phyloP scores from a whole-genome alignment of 2,888 invertebrate genomes.

The Icerya purchasi region DNA sequence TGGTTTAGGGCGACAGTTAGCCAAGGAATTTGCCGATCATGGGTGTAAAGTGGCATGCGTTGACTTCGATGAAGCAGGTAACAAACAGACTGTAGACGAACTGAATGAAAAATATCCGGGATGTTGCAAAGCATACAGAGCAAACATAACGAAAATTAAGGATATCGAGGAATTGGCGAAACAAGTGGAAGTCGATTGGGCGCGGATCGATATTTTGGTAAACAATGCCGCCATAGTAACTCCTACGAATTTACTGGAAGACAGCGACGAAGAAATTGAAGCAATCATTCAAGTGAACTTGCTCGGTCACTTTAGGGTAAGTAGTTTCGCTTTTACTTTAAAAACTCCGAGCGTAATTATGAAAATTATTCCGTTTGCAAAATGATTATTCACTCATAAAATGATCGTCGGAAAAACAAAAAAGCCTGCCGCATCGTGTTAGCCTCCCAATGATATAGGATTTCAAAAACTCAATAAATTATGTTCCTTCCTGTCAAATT shows the following conservation, averaged over 20 bases:
- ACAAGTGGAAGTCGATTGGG: slow-evolving; percentile 15
- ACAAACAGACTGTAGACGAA: slow-evolving; percentile 13
- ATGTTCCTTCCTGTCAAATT: too few species aligned
- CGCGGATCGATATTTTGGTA: slow-evolving; percentile 17
- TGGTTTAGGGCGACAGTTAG: slow-evolving; percentile 15
- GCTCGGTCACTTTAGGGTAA: slow-evolving; percentile 17
- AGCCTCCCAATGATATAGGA: too few species aligned
- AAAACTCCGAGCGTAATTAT: too few species aligned
- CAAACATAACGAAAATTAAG: slow-evolving; percentile 15
- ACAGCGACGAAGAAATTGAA: slow-evolving; percentile 13
- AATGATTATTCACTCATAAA: too few species aligned
- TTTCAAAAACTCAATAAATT: too few species aligned
- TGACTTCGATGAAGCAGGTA: slow-evolving; percentile 13
- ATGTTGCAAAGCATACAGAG: slow-evolving; percentile 13
- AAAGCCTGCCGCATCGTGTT: too few species aligned
- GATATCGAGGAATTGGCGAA: slow-evolving; percentile 13
- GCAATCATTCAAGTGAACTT: slow-evolving; percentile 17
- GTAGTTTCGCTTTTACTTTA: too few species aligned
- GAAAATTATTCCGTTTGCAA: too few species aligned
- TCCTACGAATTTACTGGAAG: slow-evolving; percentile 9
- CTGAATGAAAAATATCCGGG: slow-evolving; percentile 3
- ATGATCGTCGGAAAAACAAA: too few species aligned
- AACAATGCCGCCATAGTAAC: slow-evolving; percentile 18
- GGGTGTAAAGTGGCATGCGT: slow-evolving; percentile 17
- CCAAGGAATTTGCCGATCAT: slow-evolving; percentile 13